Evolutionary conservation across 2,888 invertebrate species (phyloP), one percentile per base, ranked within the genome.

Genomic region (Noctua janthe): DNA sequence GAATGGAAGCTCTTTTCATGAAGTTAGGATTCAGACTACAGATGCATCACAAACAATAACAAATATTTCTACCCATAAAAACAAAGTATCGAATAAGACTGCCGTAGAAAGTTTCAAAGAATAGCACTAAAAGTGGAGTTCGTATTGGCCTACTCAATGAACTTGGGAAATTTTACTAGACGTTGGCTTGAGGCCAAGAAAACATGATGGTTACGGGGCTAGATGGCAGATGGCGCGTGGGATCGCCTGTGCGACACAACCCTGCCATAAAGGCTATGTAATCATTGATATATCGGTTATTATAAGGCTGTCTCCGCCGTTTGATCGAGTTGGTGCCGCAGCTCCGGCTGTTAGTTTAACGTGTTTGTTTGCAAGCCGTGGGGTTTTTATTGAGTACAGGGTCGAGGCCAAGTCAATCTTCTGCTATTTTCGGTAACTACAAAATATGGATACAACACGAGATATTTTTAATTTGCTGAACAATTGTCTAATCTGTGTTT

Each of bases 111-210:
- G 89, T 91, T 92, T 90, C 86, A 71, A 90, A 91, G 89, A 91
- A 92, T 90, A 88, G 85, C 88, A 92, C 86, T 91, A 90, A 92
- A 93, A 91, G 89, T 90, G 86, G 90, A 91, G 89, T 91, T 89
- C 80, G 85, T 88, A 91, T 91, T 91, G 92, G 91, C 89, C 90
- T 92, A 91, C 91, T 94, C 92, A 94, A 93, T 95, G 94, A 94
- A 94, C 94, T 94, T 94, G 94, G 91, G 90, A 91, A 91, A 90
- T 92, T 91, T 92, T 91, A 91, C 92, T 93, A 92, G 91, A 89
- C 83, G 85, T 91, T 94, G 94, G 94, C 94, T 93, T 73, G 54
- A 85, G 76, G 92, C 94, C 94, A 95, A 93, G 89, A 90, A 87
- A 89, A 88, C 87, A 89, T 89, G 88, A 88, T 90, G 89, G 88